These are phyloP conservation scores for Eupristina koningsbergeri DNA, from an alignment of 1,140 invertebrate species.

Conservation along the genomic window DNA sequence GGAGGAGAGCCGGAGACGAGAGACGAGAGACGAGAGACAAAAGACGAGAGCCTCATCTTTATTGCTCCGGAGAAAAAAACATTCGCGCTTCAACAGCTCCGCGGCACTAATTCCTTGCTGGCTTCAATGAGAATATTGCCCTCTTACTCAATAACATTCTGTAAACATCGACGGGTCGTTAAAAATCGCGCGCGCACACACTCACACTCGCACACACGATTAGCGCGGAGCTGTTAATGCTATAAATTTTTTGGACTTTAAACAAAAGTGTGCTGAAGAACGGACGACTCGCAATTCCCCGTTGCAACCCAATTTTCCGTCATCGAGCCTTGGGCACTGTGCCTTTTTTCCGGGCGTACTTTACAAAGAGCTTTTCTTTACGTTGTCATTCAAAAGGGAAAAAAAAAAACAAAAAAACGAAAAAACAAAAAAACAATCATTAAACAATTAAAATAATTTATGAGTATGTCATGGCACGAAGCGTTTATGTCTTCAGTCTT, in stretches of 20 bases:
- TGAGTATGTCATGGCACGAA: conserved; percentile 52
- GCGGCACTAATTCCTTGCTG: neutral
- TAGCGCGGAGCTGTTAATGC: neutral
- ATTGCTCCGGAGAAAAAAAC: neutral
- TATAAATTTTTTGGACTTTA: conserved; percentile 15
- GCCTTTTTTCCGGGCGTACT: too few relatives aligned
- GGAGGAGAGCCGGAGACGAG: neutral
- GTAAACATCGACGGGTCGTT: neutral
- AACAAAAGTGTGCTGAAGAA: neutral
- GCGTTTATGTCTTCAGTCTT: conserved; percentile 56
- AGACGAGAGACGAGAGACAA: neutral
- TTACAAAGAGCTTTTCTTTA: too few relatives aligned
- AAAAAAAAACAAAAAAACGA: too few relatives aligned
- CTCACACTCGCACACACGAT: neutral
- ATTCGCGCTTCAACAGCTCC: neutral
- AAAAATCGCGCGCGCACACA: too few relatives aligned
- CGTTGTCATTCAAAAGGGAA: too few relatives aligned
- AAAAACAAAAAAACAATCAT: too few relatives aligned
- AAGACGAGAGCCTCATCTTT: neutral
- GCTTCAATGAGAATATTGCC: conserved; percentile 18
- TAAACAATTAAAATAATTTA: conserved; percentile 11
- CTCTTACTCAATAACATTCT: conserved; percentile 10
- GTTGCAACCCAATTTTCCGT: too few relatives aligned
- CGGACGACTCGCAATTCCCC: neutral
- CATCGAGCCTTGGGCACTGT: too few relatives aligned